Evolutionary conservation across 2,888 invertebrate species (phyloP), one percentile per base, ranked within the genome.

Genomic region (Ophion obscuratus): DNA sequence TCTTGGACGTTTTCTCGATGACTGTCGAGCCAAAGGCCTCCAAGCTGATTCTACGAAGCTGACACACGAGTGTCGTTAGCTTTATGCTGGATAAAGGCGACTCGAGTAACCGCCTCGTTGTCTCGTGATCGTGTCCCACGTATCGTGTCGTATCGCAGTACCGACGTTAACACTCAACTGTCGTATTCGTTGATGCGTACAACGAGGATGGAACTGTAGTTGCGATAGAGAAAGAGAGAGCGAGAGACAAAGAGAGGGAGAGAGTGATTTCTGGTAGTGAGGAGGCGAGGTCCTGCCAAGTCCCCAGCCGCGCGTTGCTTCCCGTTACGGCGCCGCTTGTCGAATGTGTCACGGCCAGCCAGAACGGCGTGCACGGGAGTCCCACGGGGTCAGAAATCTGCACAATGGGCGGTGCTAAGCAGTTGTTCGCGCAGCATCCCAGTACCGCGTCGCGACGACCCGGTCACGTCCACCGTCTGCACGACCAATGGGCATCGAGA

Each of bases 271-370:
- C 83, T 74, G 79, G 77, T 83, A 77, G 85, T 75, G 79, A 86
- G 86, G 87, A 86, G 84, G 85, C 83, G 83, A 85, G 84, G 87
- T 86, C 86, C 84, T 86, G 83, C 91, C 89, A 92, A 91, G 93
- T 94, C 94, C 94, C 94, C 89, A 93, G 94, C 91, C 93, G 93
- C 94, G 92, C 94, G 94, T 94, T 94, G 93, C 92, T 94, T 94
- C 93, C 93, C 93, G 94, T 94, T 94, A 94, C 94, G 93, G 93
- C 93, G 93, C 93, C 93, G 93, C 94, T 94, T 94, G 94, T 94
- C 94, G 94, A 94, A 94, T 94, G 94, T 94, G 94, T 94, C 94
- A 94, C 93, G 92, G 92, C 91, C 92, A 90, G 92, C 91, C 90
- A 92, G 92, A 92, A 91, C 93, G 91, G 92, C 92, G 90, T 90